phyloP scores from a whole-genome alignment of 2,113 vertebrate species.

The Pseudolaguvia tuberculata region DNA sequence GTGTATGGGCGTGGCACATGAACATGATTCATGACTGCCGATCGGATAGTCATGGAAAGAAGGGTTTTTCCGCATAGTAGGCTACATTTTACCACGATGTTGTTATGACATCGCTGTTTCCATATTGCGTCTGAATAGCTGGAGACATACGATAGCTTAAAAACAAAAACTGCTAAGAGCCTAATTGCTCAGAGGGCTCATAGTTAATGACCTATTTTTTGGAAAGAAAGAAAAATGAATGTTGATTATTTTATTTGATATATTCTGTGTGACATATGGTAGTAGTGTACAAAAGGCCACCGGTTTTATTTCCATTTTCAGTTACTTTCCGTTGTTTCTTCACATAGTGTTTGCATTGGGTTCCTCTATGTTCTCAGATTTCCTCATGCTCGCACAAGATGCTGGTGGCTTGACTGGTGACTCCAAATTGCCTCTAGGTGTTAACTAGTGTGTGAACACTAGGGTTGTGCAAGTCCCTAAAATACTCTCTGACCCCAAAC shows the following conservation, averaged over 20 bases:
- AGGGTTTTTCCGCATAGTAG: slow-evolving; percentile 11
- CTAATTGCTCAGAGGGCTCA: not conserved
- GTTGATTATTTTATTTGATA: not conserved
- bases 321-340: not conserved
- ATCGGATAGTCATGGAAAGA: not conserved
- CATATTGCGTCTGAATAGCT: not conserved
- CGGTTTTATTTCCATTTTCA: not conserved
- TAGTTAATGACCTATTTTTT: not conserved
- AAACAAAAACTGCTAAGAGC: not conserved
- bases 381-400: not conserved
- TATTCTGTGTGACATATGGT: not conserved
- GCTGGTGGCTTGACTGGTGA: not conserved
- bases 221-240: not conserved
- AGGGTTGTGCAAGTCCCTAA: not conserved
- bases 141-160: not conserved
- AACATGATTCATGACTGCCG: not conserved
- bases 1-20: not conserved
- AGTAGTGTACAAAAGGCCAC: not conserved
- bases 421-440: not conserved
- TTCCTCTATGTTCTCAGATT: slow-evolving; percentile 2
- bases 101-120: slow-evolving; percentile 7
- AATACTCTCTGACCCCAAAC: not conserved
- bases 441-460: not conserved
- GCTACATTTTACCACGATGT: slow-evolving; percentile 11
- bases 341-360: not conserved